phyloP scores from a whole-genome alignment of 1,140 invertebrate species.

The Anastrepha obliqua region DNA sequence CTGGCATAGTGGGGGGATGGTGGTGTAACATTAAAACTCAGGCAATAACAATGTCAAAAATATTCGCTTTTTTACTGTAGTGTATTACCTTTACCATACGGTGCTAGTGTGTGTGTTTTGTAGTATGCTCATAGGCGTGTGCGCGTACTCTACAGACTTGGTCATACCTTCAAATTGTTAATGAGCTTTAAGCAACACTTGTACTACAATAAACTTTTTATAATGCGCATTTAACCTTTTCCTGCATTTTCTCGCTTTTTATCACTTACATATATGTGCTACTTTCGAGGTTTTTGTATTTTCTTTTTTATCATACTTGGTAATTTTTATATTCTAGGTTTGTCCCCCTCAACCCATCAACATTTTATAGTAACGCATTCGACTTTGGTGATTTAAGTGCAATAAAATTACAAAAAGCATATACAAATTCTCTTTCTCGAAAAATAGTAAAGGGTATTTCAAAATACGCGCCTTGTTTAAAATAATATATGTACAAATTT shows the following conservation, averaged over 20 bases:
- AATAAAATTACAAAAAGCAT: background rate
- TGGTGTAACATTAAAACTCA: background rate
- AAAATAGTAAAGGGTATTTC: no score
- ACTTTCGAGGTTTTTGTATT: no score
- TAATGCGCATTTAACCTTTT: background rate
- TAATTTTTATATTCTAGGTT: background rate
- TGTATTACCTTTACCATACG: background rate
- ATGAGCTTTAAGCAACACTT: slow-evolving; percentile 21
- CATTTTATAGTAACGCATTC: background rate
- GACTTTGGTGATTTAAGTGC: slow-evolving; percentile 6
- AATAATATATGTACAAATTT: no score
- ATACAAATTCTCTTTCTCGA: background rate
- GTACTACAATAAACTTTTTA: slow-evolving; percentile 7
- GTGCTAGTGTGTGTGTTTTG: background rate
- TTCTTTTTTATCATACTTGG: background rate
- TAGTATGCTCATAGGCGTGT: background rate
- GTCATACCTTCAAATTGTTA: background rate
- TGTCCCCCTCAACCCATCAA: background rate
- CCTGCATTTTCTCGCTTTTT: background rate
- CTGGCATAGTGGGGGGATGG: no score
- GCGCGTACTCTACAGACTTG: background rate
- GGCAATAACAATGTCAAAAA: background rate
- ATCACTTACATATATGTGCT: no score
- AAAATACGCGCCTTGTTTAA: no score
- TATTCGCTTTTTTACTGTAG: background rate